Base-by-base conservation (phyloP, 2,888 invertebrate genomes). In the Lithosia quadra region DNA sequence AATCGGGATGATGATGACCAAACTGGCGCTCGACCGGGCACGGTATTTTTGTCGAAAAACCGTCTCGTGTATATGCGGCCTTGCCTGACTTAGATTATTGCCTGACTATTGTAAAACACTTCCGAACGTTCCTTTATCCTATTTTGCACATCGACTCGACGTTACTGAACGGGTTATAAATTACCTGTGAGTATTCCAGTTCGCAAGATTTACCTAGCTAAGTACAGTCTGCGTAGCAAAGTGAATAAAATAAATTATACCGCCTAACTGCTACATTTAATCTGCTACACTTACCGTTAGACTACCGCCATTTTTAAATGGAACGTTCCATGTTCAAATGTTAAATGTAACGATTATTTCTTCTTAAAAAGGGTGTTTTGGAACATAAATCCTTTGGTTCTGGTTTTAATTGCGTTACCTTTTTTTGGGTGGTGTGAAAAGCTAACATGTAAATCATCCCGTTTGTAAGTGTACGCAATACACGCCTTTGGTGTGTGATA, bases 211-310 rank as follows among this genome's bases (percentile, higher is more conserved):
- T 78, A 78, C 65, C 71, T 73, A n/a, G 64, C 68, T 67, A 77
- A 75, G 73, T 77, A 75, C 59, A 68, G 62, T 59, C 67, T 71
- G 56, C 58, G 63, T 34, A 62, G 63, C 65, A 24, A 68, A 69
- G 65, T 69, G 72, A 78, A 76, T 76, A 71, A 80, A 78, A 77
- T 72, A 76, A 73, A 72, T 78, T 74, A 68, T 60, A 67, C 63
- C n/a, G 9, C n/a, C n/a, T 24, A 36, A 61, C 67, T 57, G 60
- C 59, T 68, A 64, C 53, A 69, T 22, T 57, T 68, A 68, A 36
- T 63, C 58, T 57, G 49, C 58, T 67, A 62, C 57, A 33, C 43
- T 55, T 57, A 69, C 61, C 57, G 57, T 56, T 49, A 13, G 68
- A 56, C 15, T 24, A 22, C 68, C 36, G 63, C 49, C 65, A 73